phyloP scores from a whole-genome alignment of 2,888 invertebrate genomes.

The Galeruca laticollis region DNA sequence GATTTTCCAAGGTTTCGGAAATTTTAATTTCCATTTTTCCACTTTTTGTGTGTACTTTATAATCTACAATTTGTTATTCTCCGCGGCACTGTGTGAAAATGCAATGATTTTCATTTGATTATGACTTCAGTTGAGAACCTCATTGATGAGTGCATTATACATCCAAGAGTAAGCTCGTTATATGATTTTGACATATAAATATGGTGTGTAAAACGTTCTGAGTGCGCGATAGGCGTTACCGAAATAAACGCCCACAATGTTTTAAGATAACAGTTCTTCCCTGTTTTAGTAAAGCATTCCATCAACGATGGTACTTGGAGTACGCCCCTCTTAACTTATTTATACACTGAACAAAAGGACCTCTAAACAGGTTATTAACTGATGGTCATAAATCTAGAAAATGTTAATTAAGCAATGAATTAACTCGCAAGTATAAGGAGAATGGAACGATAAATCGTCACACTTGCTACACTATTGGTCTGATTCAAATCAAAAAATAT shows the following conservation, averaged over 20 bases:
- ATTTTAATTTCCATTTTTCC: too few relatives aligned
- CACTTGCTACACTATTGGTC: not conserved
- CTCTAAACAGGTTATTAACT: slow-evolving; percentile 9
- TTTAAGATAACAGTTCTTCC: slow-evolving; percentile 54
- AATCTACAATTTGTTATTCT: not conserved
- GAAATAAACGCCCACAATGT: slow-evolving; percentile 53
- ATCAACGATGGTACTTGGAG: slow-evolving; percentile 47
- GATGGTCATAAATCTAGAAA: not conserved
- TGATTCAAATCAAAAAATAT: too few relatives aligned
- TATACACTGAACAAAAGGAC: slow-evolving; percentile 25
- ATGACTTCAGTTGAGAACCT: slow-evolving; percentile 21
- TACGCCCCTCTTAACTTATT: slow-evolving; percentile 46
- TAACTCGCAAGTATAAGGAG: not conserved
- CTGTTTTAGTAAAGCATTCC: slow-evolving; percentile 53
- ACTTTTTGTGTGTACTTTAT: too few relatives aligned
- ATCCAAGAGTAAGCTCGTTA: slow-evolving; percentile 44
- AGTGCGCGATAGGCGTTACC: slow-evolving; percentile 53
- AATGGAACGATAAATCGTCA: not conserved
- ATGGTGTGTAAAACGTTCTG: slow-evolving; percentile 53
- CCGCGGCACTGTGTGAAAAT: not conserved
- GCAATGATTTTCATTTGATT: slow-evolving; percentile 22
- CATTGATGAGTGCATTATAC: slow-evolving; percentile 38
- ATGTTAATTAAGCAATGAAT: slow-evolving; percentile 9
- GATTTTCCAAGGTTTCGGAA: too few relatives aligned
- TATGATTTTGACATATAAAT: slow-evolving; percentile 53